A percentile compares a stretch with the other conserved stretches of the same genome.
Evolutionary conservation across 2,113 vertebrate genomes (phyloP).

Genomic region (Aldabrachelys gigantea): DNA sequence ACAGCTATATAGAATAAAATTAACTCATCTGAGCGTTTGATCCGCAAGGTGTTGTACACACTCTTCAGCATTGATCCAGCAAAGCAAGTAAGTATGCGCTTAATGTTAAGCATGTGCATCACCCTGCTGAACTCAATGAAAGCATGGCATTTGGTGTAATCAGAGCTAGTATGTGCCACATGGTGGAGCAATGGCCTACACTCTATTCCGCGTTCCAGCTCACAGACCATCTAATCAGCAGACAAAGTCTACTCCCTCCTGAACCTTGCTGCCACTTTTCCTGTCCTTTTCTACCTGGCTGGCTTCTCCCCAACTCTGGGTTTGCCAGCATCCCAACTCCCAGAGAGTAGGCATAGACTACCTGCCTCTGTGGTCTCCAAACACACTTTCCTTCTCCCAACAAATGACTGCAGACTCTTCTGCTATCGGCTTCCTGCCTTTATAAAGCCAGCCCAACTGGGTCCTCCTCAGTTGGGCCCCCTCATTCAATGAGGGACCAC

Average conservation of each 20-base stretch:
- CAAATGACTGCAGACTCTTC: background rate
- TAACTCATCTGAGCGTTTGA: background rate
- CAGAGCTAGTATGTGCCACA: accelerated
- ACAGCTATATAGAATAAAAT: accelerated
- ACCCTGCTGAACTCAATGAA: background rate
- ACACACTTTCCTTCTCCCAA: background rate
- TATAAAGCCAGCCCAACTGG: background rate
- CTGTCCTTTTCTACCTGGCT: background rate
- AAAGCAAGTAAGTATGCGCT: background rate
- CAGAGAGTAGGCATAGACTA: background rate
- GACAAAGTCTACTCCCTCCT: background rate
- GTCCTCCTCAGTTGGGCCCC: background rate
- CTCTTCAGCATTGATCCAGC: background rate
- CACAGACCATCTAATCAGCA: background rate
- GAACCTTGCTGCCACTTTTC: background rate
- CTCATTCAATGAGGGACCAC: background rate
- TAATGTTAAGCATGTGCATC: background rate
- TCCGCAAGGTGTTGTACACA: background rate
- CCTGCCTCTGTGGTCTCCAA: background rate
- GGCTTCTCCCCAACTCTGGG: background rate
- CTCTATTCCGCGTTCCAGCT: background rate
- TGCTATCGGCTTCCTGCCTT: background rate
- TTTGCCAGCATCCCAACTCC: background rate
- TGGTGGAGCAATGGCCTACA: background rate
- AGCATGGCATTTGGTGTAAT: accelerated